Base-by-base conservation (phyloP, 2,113 vertebrate genomes). In the Sclerurus mexicanus region DNA sequence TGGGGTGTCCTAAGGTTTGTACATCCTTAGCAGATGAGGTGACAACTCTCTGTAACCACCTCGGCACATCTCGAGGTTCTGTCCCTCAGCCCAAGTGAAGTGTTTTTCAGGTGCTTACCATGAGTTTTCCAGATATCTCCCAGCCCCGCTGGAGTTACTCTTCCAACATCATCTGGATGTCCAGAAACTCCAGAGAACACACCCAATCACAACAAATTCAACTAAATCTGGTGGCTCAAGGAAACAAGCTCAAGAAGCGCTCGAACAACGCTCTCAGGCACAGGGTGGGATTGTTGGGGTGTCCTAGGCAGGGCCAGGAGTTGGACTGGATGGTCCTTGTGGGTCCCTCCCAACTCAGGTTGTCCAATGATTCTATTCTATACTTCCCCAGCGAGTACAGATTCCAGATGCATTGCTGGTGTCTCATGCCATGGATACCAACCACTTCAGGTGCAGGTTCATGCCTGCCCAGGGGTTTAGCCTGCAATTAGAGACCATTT, bases 191-290 rank as follows among this genome's bases (percentile, higher is more conserved):
- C 68, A 69, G 77, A 55, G 2, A 44, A 22, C 10, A 5, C 14
- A 40, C 14, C 30, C 6, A 3, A 33, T 31, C 52, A 50, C 42
- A 60, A 17, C 22, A 62, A 52, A 85, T 50, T 42, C 56, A 66
- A 1, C 23, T 14, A 30, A 39, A n/a, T 39, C 4, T 39, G 39
- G 28, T 25, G 46, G 40, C 52, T 24, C 24, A 39, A 62, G 16
- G 35, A 37, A 39, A 39, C 24, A 39, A 39, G 59, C 12, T 28
- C 25, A 27, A 62, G 35, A 28, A 62, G 37, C 42, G 14, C 14
- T 44, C 66, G 59, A 14, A 14, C 2, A n/a, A 0, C 0, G 1
- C 6, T 60, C 2, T 1, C 49, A 50, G 31, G 67, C 3, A 0
- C 86, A 50, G 33, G 52, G 4, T 52, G 68, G 60, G 37, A 2